phyloP scores from a whole-genome alignment of 2,888 invertebrate species.

The Drosophila prostipennis region DNA sequence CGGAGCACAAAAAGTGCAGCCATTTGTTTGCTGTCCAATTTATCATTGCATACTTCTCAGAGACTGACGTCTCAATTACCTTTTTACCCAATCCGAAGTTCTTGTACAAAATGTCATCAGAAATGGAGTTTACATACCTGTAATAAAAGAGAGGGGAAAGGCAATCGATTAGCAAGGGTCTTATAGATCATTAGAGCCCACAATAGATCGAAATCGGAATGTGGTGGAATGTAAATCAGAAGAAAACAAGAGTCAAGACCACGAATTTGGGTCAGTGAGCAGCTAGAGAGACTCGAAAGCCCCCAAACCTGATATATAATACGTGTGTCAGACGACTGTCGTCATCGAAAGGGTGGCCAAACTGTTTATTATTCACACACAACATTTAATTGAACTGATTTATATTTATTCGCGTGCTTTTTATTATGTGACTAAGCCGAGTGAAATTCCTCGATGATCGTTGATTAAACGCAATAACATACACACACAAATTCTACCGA shows the following conservation, averaged over 20 bases:
- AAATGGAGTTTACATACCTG: constrained; percentile 59
- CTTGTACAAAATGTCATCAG: neutral
- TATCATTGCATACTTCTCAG: constrained; percentile 73
- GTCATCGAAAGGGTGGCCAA: constrained; percentile 55
- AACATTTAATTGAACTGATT: constrained; percentile 63
- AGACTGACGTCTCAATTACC: constrained; percentile 65
- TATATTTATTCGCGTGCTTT: constrained; percentile 39
- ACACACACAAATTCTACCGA: constrained; percentile 11
- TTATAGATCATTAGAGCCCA: constrained; percentile 29
- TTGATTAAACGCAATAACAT: constrained; percentile 18
- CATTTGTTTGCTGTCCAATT: constrained; percentile 56
- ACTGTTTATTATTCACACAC: constrained; percentile 39
- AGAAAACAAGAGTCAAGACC: constrained; percentile 69
- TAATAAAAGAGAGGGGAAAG: constrained; percentile 6
- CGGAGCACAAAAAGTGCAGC: constrained; percentile 53
- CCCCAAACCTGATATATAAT: constrained; percentile 32
- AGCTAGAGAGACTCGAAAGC: constrained; percentile 31
- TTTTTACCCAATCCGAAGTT: neutral
- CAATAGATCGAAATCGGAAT: constrained; percentile 41
- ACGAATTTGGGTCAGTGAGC: constrained; percentile 69
- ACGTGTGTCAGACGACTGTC: constrained; percentile 56
- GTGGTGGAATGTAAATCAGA: constrained; percentile 10
- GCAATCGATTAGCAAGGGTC: constrained; percentile 31
- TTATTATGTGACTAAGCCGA: constrained; percentile 55
- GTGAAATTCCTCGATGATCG: constrained; percentile 23